Conservation (phyloP, 2,888 invertebrate genomes). For the Cheilosia vernalis region DNA sequence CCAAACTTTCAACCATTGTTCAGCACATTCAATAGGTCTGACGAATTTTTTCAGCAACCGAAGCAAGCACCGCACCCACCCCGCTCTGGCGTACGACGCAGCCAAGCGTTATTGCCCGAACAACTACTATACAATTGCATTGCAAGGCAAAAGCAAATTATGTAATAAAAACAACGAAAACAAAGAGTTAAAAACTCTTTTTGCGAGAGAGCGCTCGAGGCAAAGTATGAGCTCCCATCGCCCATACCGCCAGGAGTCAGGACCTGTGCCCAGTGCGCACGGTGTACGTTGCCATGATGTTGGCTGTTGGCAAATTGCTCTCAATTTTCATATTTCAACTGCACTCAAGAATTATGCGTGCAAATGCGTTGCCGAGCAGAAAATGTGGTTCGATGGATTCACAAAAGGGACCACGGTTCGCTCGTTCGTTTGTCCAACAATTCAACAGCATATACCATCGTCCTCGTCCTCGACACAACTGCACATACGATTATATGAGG, state of each 20-base stretch:
- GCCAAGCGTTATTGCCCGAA: constrained; percentile 47
- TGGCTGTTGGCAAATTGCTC: constrained; percentile 63
- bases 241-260: neutral
- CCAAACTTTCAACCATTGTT: constrained; percentile 35
- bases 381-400: constrained; percentile 70
- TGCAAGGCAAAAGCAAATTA: constrained; percentile 62
- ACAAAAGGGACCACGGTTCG: constrained; percentile 68
- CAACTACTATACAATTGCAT: constrained; percentile 42
- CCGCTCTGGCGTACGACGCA: constrained; percentile 30
- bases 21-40: constrained; percentile 25
- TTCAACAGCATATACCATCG: constrained; percentile 18
- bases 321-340: constrained; percentile 70
- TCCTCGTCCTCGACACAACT: too few relatives aligned
- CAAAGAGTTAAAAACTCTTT: constrained; percentile 62
- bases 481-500: too few relatives aligned
- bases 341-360: constrained; percentile 70
- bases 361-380: constrained; percentile 68
- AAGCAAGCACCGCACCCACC: neutral
- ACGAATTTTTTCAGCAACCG: constrained; percentile 26
- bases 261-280: constrained; percentile 22
- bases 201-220: constrained; percentile 17
- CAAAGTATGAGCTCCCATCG: constrained; percentile 19
- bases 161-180: constrained; percentile 47
- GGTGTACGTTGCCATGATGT: neutral
- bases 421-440: constrained; percentile 64